Base-by-base conservation (phyloP, 2,113 vertebrate genomes). In the Archocentrus centrarchus region DNA sequence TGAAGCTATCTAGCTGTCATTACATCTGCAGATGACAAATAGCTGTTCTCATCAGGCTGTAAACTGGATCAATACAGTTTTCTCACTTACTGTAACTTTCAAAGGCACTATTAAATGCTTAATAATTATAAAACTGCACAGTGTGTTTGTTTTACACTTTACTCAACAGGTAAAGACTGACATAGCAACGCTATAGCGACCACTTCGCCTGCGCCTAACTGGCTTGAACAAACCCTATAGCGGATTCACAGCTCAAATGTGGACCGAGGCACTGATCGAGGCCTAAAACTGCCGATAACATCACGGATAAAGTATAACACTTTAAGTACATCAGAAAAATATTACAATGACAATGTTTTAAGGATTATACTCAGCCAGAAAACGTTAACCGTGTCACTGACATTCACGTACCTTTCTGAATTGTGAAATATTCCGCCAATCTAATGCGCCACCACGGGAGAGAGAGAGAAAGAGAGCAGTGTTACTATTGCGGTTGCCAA, bases 181-280 rank as follows among this genome's bases (percentile, higher is more conserved):
- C 30, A 35, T 4, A 41, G 35, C 47, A 39, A 47, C 15, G 22
- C 39, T 50, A n/a, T 9, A 70, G 57, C 61, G 18, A 76, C 22
- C 55, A 20, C 55, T 68, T 35, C 2, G 11, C 17, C 32, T 7
- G 10, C 5, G 3, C 22, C 24, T 27, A 14, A 8, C 15, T 3
- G 53, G 6, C 14, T 75, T 6, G 7, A 41, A 3, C 17, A 22
- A 11, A 41, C 63, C 44, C 82, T 78, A 66, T 20, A 22, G 27
- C 70, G 77, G 86, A 6, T 11, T 68, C 59, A 80, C 24, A 62
- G 59, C 17, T 3, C 30, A 66, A 85, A 57, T 84, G 60, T 79
- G 79, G 62, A 77, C 94, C 93, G 92, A 92, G 93, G 93, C 90
- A 59, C 90, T 20, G 10, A 55, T 81, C 59, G 79, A 85, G 94